phyloP scores from a whole-genome alignment of 2,113 vertebrate species.

The Apteryx owenii region DNA sequence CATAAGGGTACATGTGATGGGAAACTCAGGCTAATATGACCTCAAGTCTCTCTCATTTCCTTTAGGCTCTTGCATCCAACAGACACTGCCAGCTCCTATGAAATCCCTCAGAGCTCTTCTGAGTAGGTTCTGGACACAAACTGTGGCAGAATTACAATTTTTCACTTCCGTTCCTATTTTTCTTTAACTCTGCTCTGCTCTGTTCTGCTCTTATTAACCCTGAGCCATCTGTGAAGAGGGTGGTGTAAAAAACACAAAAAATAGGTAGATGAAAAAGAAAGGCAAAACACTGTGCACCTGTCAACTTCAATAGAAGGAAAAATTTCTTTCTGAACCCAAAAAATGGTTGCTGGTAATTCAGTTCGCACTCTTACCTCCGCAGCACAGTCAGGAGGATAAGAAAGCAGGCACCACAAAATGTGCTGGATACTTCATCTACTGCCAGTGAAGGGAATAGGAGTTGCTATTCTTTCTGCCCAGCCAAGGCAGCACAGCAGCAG shows the following conservation, averaged over 20 bases:
- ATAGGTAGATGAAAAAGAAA: too few species aligned
- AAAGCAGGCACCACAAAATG: not conserved
- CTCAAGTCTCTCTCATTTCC: not conserved
- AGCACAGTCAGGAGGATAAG: not conserved
- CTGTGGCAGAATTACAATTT: not conserved
- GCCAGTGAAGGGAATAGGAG: not conserved
- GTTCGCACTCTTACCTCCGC: not conserved
- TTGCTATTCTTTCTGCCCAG: not conserved
- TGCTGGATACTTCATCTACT: not conserved
- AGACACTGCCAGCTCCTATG: not conserved
- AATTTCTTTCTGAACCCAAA: not conserved
- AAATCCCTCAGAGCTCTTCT: not conserved
- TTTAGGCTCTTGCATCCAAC: not conserved
- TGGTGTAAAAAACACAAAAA: not conserved
- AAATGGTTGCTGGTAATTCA: not conserved
- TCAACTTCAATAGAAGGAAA: not conserved
- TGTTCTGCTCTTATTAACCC: not conserved
- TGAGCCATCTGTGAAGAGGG: not conserved
- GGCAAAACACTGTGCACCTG: not conserved
- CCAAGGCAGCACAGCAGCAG: not conserved
- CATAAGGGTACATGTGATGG: rapidly evolving
- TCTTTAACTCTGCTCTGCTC: not conserved
- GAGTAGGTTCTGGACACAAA: not conserved
- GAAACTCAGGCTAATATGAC: not conserved
- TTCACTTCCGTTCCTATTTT: not conserved